Percentiles rank a stretch among this genome's conserved stretches.
These are phyloP conservation scores for Harmothoe impar DNA, from an alignment of 2,888 invertebrate genomes.

Conservation along the genomic window DNA sequence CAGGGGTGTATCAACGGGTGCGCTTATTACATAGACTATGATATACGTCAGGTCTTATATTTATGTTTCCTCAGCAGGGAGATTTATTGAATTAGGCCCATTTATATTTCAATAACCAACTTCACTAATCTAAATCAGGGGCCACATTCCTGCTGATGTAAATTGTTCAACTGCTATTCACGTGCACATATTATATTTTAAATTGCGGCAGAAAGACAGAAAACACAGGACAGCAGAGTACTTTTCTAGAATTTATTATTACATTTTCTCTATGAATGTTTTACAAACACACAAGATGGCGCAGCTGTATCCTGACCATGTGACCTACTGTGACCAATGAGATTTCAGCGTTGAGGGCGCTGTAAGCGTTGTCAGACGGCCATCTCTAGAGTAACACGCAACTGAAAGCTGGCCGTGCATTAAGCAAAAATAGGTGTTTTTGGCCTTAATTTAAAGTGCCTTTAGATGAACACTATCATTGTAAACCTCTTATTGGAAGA, in stretches of 20 bases:
- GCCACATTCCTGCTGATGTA: no score
- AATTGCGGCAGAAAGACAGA: no score
- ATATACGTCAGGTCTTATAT: no score
- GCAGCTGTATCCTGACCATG: conserved; percentile 40
- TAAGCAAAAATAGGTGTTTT: neutral
- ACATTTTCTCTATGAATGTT: conserved; percentile 10
- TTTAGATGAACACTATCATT: neutral
- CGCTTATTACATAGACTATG: no score
- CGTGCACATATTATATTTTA: no score
- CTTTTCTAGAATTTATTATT: neutral
- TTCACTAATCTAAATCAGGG: no score
- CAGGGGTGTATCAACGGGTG: no score
- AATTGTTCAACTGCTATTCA: no score
- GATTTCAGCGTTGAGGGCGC: neutral
- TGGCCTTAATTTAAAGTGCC: neutral
- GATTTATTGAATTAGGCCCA: no score
- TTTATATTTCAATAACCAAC: no score
- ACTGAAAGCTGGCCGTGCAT: neutral
- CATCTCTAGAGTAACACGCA: neutral
- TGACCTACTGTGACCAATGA: conserved; percentile 51
- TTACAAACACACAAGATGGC: conserved; percentile 44
- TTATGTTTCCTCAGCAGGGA: no score
- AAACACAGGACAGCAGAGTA: no score
- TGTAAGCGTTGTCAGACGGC: neutral
- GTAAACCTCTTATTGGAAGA: neutral